Base-by-base conservation (phyloP, 2,888 invertebrate species). In the Ypsolopha sequella region DNA sequence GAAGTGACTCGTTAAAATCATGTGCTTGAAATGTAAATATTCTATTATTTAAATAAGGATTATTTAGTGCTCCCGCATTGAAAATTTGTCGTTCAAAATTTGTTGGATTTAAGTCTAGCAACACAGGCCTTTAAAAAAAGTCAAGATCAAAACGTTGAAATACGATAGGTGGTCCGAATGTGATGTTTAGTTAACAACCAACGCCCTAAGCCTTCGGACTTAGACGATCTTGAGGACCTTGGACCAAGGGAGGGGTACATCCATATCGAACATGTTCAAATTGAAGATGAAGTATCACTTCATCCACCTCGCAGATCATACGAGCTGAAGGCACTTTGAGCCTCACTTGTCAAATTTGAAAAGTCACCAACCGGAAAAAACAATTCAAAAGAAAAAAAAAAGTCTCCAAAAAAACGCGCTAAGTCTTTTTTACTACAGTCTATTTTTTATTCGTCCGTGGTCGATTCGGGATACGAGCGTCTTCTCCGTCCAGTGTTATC, bases 351-450 rank as follows among this genome's bases (percentile, higher is more conserved):
- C 66, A 68, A 67, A 70, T 68, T 71, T 64, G 63, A 68, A 74
- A 64, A 65, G 63, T 71, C 74, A 79, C 79, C 73, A 80, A 78
- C 80, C 76, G 70, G 76, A 81, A 78, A 80, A 73, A 75, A 66
- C 63, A 60, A 70, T 70, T 76, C 77, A 75, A 78, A 66, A 77
- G 75, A 56, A 70, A 76, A 56, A 70, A 76, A 80, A 80, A 81
- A 80, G 73, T 65, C 64, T 77, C 80, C 76, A 80, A 82, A 82
- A 84, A 78, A 76, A 73, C 80, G 74, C 80, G 76, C 80, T 11
- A 79, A 82, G 82, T 80, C 81, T 81, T 81, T 24, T 81, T 76
- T 65, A 66, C 80, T 80, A 80, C 80, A 82, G 84, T 84, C 84
- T 80, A 76, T 76, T n/a, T 35, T 43, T 50, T 13, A 48, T 36